Percentiles rank a stretch among this genome's conserved stretches.
Evolutionary conservation across 2,888 invertebrate species (phyloP).

Genomic region (Dryadula phaetusa): DNA sequence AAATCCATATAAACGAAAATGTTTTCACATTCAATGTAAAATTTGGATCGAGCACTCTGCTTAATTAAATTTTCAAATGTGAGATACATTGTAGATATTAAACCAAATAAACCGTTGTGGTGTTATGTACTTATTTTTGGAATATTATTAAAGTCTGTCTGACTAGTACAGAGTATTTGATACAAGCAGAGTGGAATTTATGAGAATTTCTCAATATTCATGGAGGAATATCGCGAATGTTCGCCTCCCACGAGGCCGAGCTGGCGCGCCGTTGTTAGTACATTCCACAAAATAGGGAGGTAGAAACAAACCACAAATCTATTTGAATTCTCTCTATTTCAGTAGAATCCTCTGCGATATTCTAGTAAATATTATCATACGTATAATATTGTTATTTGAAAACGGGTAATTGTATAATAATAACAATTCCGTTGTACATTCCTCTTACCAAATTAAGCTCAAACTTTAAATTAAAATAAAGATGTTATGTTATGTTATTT

Average conservation of each 20-base stretch:
- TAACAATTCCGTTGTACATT: no score
- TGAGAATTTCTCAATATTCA: slow-evolving; percentile 78
- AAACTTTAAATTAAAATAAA: no score
- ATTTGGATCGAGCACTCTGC: slow-evolving; percentile 21
- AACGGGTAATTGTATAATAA: background rate
- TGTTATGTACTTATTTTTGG: slow-evolving; percentile 2
- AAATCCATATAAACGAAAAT: background rate
- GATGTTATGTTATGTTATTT: no score
- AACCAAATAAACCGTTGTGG: slow-evolving; percentile 8
- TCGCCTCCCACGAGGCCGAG: slow-evolving; percentile 48
- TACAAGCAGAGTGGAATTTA: slow-evolving; percentile 63
- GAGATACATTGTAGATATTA: slow-evolving; percentile 4
- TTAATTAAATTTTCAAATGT: slow-evolving; percentile 25
- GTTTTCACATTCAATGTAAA: background rate
- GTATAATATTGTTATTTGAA: slow-evolving; percentile 5
- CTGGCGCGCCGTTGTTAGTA: slow-evolving; percentile 66
- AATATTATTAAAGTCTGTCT: slow-evolving; percentile 14
- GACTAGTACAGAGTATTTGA: slow-evolving; percentile 48
- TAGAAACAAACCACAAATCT: slow-evolving; percentile 72
- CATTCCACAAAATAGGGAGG: slow-evolving; percentile 64
- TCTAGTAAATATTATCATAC: slow-evolving; percentile 56
- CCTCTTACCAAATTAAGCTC: no score
- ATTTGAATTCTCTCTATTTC: slow-evolving; percentile 74
- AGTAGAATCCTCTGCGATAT: slow-evolving; percentile 58
- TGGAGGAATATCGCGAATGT: slow-evolving; percentile 62